These are phyloP conservation scores for Autographa pulchrina DNA, from an alignment of 2,888 invertebrate genomes.

Conservation along the genomic window DNA sequence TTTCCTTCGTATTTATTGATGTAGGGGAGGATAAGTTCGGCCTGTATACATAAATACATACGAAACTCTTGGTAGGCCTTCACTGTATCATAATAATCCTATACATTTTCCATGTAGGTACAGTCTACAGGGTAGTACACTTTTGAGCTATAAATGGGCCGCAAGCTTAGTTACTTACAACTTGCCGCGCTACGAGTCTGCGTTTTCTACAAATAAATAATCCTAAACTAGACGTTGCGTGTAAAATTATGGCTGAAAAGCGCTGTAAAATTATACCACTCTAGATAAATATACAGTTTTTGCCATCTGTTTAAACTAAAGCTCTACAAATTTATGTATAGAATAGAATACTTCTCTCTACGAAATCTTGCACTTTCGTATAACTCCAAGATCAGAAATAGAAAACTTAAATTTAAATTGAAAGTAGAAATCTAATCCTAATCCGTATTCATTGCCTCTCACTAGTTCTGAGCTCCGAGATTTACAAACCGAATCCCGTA, in stretches of 20 bases:
- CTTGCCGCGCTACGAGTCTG: too few relatives aligned
- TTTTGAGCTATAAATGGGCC: neutral
- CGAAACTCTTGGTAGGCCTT: neutral
- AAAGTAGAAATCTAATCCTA: constrained; percentile 18
- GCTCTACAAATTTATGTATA: too few relatives aligned
- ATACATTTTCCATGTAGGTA: neutral
- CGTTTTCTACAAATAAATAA: neutral
- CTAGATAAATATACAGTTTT: neutral
- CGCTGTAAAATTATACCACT: neutral
- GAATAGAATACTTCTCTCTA: too few relatives aligned
- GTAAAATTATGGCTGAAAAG: neutral
- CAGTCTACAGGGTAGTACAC: neutral
- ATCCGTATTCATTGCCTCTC: constrained; percentile 39
- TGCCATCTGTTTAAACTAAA: too few relatives aligned
- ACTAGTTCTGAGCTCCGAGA: constrained; percentile 21
- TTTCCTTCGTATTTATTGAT: constrained; percentile 27
- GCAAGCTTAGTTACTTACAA: neutral
- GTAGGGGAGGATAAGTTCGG: neutral
- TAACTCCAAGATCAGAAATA: neutral
- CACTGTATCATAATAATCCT: neutral
- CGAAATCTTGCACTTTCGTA: neutral
- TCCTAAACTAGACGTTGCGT: neutral
- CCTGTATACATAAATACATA: neutral
- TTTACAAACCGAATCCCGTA: constrained; percentile 33
- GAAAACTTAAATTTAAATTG: neutral